Conservation (phyloP, 1,140 invertebrate species). For the Drosophila lacertosa region DNA sequence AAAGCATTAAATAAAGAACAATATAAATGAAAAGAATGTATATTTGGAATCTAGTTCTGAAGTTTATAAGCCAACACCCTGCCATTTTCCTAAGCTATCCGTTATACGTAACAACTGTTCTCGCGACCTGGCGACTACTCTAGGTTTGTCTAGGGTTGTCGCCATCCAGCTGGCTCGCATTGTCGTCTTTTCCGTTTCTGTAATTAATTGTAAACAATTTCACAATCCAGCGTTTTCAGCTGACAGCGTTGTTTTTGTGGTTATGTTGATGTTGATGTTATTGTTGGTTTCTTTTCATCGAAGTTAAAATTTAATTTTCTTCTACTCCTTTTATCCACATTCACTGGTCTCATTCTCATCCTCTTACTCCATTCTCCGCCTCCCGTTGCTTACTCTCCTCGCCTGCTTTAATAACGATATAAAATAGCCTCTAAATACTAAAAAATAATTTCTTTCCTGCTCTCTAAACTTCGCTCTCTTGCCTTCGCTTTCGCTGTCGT, state of each 20-base stretch:
- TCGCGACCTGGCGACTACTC: conserved; percentile 6
- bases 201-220: not conserved
- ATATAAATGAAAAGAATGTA: conserved; percentile 28
- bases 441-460: conserved; percentile 77
- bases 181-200: not conserved
- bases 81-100: conserved; percentile 20
- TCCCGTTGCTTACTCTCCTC: conserved; percentile 18
- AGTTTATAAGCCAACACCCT: conserved; percentile 30
- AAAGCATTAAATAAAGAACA: conserved; percentile 7
- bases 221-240: conserved; percentile 5
- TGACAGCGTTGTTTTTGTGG: not conserved
- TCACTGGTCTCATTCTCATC: conserved; percentile 1
- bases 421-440: conserved; percentile 83
- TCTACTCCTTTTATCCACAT: conserved; percentile 22
- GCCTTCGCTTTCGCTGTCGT: conserved; percentile 54
- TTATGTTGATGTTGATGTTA: too few relatives aligned
- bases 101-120: conserved; percentile 10
- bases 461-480: conserved; percentile 26
- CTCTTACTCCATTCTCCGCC: conserved; percentile 23
- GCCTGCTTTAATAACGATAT: conserved; percentile 74
- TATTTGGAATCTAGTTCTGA: conserved; percentile 17
- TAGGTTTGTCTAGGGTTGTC: not conserved
- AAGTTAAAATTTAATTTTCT: conserved; percentile 53
- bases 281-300: conserved; percentile 19
- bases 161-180: too few relatives aligned